A percentile compares a stretch with the other conserved stretches of the same genome.
Conservation (phyloP, 2,113 vertebrate species). For the Equus quagga region DNA sequence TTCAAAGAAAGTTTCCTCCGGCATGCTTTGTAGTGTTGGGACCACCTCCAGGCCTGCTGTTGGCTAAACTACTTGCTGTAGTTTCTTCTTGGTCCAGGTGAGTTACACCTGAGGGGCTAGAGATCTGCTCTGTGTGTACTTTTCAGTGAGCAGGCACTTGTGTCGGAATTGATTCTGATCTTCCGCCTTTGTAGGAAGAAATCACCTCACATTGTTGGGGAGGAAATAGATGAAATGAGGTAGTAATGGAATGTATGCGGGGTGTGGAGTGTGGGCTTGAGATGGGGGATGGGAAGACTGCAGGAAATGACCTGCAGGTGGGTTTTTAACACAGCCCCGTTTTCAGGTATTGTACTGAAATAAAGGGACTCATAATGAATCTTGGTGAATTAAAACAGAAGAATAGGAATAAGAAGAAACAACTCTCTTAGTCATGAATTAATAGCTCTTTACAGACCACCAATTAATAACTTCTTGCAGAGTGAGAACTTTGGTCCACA, state of each 20-base stretch:
- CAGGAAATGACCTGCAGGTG: background rate
- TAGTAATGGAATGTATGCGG: background rate
- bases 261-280: background rate
- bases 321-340: background rate
- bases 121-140: background rate
- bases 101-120: background rate
- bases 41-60: background rate
- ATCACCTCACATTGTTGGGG: background rate
- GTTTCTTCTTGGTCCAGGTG: background rate
- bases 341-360: background rate
- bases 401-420: background rate
- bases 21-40: background rate
- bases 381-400: slow-evolving; percentile 41
- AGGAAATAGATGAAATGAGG: background rate
- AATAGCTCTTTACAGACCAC: background rate
- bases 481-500: background rate
- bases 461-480: background rate
- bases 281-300: too few relatives aligned
- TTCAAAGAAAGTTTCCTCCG: background rate
- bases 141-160: background rate
- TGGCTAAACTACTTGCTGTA: background rate
- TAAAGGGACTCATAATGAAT: background rate
- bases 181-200: background rate
- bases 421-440: background rate
- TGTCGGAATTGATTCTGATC: background rate